A percentile compares a stretch with the other conserved stretches of the same genome.
Conservation (phyloP, 1,140 invertebrate species). For the Lethrus apterus region DNA sequence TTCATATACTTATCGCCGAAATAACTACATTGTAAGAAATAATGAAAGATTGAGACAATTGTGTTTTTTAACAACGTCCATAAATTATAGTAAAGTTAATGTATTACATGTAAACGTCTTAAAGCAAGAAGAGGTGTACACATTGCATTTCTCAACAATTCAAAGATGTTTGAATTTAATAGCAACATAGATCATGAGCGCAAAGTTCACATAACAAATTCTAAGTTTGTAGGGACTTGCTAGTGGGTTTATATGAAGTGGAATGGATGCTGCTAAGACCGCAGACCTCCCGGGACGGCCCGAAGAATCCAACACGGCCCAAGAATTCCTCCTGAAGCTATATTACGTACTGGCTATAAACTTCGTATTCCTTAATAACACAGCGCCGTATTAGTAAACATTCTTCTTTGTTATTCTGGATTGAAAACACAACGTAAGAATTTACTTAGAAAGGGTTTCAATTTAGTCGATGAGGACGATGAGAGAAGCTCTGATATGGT, state of each 20-base stretch:
- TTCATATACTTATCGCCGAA: too few species aligned
- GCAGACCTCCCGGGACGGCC: slow-evolving; percentile 35
- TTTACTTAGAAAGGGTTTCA: too few species aligned
- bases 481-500: too few species aligned
- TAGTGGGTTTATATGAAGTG: slow-evolving; percentile 26
- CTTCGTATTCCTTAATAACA: slow-evolving; percentile 30
- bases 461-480: too few species aligned
- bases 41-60: too few species aligned
- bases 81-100: too few species aligned
- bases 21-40: too few species aligned
- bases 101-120: too few species aligned
- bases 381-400: slow-evolving; percentile 19
- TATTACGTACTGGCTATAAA: slow-evolving; percentile 29
- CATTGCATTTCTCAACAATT: slow-evolving; percentile 42
- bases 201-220: slow-evolving; percentile 40
- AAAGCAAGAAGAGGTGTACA: slow-evolving; percentile 41
- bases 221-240: slow-evolving; percentile 28
- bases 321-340: slow-evolving; percentile 33
- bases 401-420: too few species aligned
- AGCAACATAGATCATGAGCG: slow-evolving; percentile 41
- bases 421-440: too few species aligned
- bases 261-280: slow-evolving; percentile 39
- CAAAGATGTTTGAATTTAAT: slow-evolving; percentile 43
- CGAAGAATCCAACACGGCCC: slow-evolving; percentile 23
- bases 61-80: too few species aligned